Percentiles rank a stretch among this genome's conserved stretches.
phyloP scores from a whole-genome alignment of 1,140 invertebrate genomes.

The Cydia strobilella region DNA sequence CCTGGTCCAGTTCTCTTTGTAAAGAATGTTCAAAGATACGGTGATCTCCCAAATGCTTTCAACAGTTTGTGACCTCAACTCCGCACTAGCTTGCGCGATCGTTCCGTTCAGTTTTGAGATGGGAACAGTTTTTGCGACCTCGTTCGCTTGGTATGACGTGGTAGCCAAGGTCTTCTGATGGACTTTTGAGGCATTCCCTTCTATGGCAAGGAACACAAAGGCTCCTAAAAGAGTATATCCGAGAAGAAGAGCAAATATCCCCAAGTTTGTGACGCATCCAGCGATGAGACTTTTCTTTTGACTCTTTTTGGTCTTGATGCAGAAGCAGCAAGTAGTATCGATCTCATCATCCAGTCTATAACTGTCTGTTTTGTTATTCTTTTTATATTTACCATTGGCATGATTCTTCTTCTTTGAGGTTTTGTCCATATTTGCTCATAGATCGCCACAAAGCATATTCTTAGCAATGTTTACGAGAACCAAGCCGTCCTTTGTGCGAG shows the following conservation, averaged over 20 bases:
- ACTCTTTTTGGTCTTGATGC: slow-evolving; percentile 83
- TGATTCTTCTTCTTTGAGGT: slow-evolving; percentile 70
- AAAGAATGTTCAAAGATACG: slow-evolving; percentile 94
- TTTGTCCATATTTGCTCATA: slow-evolving; percentile 70
- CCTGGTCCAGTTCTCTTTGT: slow-evolving; percentile 96
- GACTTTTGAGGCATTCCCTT: slow-evolving; percentile 85
- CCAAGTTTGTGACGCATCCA: slow-evolving; percentile 91
- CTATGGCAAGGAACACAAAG: slow-evolving; percentile 95
- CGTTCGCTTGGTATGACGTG: slow-evolving; percentile 78
- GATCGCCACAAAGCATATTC: slow-evolving; percentile 17
- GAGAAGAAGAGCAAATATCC: slow-evolving; percentile 92
- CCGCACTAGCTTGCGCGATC: slow-evolving; percentile 70
- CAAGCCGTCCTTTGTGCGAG: neutral
- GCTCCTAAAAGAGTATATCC: slow-evolving; percentile 93
- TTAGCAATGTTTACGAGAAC: neutral
- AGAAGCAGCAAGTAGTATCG: slow-evolving; percentile 82
- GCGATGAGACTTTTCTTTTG: slow-evolving; percentile 84
- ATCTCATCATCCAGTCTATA: slow-evolving; percentile 62
- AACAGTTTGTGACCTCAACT: slow-evolving; percentile 85
- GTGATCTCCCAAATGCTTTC: slow-evolving; percentile 97
- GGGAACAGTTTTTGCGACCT: slow-evolving; percentile 68
- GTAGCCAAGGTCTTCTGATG: slow-evolving; percentile 85
- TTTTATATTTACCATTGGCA: slow-evolving; percentile 71
- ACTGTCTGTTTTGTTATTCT: slow-evolving; percentile 66
- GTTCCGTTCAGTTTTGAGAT: slow-evolving; percentile 62